phyloP scores from a whole-genome alignment of 2,113 vertebrate species.

The Xiphorhynchus elegans region DNA sequence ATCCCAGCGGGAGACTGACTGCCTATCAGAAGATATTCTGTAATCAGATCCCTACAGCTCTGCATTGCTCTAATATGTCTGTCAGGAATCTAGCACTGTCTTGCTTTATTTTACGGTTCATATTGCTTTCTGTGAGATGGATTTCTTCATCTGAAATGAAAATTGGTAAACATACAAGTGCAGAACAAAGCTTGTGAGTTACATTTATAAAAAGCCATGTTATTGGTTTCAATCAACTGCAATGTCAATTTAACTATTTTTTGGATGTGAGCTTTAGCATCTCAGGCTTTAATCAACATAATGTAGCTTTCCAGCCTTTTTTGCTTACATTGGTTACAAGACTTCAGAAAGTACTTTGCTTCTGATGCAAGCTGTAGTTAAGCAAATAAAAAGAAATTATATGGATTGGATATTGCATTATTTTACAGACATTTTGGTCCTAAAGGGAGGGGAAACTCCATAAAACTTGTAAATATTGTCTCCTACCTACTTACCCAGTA shows the following conservation, averaged over 20 bases:
- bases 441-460: background rate
- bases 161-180: background rate
- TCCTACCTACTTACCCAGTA: background rate
- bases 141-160: slow-evolving; percentile 1
- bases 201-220: background rate
- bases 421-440: background rate
- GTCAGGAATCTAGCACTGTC: background rate
- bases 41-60: slow-evolving; percentile 1
- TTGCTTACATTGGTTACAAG: background rate
- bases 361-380: background rate
- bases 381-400: background rate
- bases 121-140: background rate
- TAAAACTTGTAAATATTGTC: background rate
- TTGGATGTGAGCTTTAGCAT: background rate
- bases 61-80: background rate
- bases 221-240: background rate
- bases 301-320: background rate
- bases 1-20: background rate
- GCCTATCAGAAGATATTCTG: background rate
- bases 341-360: background rate
- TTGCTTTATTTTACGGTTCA: background rate
- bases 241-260: background rate
- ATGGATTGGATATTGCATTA: background rate
- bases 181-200: background rate
- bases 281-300: background rate